These are phyloP conservation scores for Drosophila azteca DNA, from an alignment of 1,140 invertebrate genomes.

Conservation along the genomic window DNA sequence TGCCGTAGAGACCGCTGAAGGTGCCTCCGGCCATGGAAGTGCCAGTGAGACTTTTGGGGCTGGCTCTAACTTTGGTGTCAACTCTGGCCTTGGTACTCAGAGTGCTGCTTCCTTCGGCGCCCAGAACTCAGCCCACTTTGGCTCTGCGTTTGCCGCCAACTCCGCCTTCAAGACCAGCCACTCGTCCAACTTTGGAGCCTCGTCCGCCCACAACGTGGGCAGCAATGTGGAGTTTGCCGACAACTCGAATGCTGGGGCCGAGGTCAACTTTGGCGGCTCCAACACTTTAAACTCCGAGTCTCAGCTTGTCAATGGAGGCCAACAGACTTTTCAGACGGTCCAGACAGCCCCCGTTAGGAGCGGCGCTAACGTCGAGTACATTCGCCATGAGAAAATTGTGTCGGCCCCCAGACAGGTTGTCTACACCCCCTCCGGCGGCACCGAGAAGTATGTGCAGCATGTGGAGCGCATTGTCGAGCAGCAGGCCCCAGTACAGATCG, in stretches of 20 bases:
- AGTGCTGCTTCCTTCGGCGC: conserved; percentile 5
- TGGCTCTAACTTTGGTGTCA: conserved; percentile 14
- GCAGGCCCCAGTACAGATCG: conserved; percentile 45
- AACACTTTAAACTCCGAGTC: conserved; percentile 37
- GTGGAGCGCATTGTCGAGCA: conserved; percentile 65
- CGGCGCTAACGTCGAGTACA: conserved; percentile 58
- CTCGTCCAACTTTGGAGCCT: conserved; percentile 58
- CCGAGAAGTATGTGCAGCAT: conserved; percentile 67
- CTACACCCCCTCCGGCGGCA: conserved; percentile 52
- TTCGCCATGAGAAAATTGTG: conserved; percentile 57
- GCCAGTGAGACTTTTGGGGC: conserved; percentile 12
- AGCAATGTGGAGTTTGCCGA: conserved; percentile 69
- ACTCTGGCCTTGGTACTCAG: conserved; percentile 47
- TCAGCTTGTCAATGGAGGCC: conserved; percentile 13
- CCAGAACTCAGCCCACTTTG: conserved; percentile 22
- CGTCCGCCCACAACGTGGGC: conserved; percentile 52
- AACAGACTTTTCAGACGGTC: conserved; percentile 19
- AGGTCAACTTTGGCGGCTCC: conserved; percentile 60
- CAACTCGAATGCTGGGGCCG: conserved; percentile 52
- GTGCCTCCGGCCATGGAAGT: conserved; percentile 15
- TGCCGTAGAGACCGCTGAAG: conserved; percentile 42
- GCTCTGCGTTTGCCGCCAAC: conserved; percentile 58
- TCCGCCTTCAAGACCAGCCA: conserved; percentile 57
- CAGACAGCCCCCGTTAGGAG: conserved; percentile 21
- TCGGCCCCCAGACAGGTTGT: conserved; percentile 45